A percentile compares a stretch with the other conserved stretches of the same genome.
Conservation (phyloP, 2,888 invertebrate genomes). For the Eilema sororculum region DNA sequence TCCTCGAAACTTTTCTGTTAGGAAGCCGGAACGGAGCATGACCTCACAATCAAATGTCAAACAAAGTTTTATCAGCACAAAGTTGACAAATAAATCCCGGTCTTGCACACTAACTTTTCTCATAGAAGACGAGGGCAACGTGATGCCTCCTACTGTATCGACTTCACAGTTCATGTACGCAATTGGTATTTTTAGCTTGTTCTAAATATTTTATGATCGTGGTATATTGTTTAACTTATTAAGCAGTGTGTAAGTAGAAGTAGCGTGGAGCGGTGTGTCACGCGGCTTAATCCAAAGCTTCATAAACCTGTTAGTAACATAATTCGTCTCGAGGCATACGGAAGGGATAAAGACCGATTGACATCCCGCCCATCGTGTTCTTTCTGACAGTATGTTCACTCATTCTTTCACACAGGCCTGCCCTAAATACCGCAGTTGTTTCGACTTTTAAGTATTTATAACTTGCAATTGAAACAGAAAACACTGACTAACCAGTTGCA, state of each 20-base stretch:
- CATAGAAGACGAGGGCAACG: slow-evolving; percentile 71
- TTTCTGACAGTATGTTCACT: slow-evolving; percentile 37
- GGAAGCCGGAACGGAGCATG: slow-evolving; percentile 68
- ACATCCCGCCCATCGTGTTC: slow-evolving; percentile 52
- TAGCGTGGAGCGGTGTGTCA: slow-evolving; percentile 31
- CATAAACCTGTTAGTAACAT: slow-evolving; percentile 62
- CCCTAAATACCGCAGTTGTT: slow-evolving; percentile 10
- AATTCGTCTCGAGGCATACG: slow-evolving; percentile 52
- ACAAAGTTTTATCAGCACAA: slow-evolving; percentile 84
- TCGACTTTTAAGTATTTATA: neutral
- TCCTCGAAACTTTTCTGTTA: slow-evolving; percentile 68
- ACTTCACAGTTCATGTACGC: slow-evolving; percentile 31
- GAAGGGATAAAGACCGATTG: slow-evolving; percentile 56
- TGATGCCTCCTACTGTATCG: slow-evolving; percentile 62
- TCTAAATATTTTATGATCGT: neutral
- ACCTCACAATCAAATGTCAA: slow-evolving; percentile 84
- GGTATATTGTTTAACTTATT: neutral
- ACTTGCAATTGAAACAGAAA: slow-evolving; percentile 23
- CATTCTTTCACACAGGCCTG: slow-evolving; percentile 26
- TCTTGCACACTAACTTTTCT: slow-evolving; percentile 74
- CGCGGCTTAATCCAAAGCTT: slow-evolving; percentile 45
- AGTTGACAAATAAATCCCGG: slow-evolving; percentile 85
- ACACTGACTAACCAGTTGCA: slow-evolving; percentile 49
- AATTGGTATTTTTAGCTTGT: slow-evolving; percentile 10
- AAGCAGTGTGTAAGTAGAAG: neutral